Percentiles rank a stretch among this genome's conserved stretches.
Conservation (phyloP, 2,113 vertebrate species). For the Scomber japonicus region DNA sequence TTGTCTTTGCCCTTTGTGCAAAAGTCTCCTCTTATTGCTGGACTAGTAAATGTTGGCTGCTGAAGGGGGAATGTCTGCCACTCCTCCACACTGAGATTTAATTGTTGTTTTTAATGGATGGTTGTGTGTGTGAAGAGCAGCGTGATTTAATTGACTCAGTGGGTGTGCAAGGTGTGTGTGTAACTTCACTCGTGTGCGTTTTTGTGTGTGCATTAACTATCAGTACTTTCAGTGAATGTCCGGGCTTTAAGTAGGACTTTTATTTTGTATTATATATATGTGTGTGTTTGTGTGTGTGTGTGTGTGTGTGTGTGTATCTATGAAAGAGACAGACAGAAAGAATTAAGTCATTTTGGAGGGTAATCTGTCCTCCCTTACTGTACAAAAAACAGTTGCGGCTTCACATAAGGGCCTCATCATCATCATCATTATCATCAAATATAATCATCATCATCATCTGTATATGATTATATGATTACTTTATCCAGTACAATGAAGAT, state of each 20-base stretch:
- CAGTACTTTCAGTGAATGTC: slow-evolving; percentile 13
- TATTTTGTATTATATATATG: too few relatives aligned
- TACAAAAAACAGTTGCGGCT: slow-evolving; percentile 1
- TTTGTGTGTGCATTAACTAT: neutral
- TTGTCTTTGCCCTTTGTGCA: slow-evolving; percentile 60
- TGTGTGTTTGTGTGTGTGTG: neutral
- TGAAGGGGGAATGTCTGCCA: slow-evolving; percentile 6
- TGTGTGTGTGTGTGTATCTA: neutral
- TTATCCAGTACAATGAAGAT: slow-evolving; percentile 20
- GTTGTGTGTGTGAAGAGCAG: slow-evolving; percentile 8
- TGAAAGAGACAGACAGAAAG: neutral
- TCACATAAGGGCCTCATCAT: slow-evolving; percentile 37
- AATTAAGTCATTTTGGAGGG: slow-evolving; percentile 15
- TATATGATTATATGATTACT: slow-evolving; percentile 53
- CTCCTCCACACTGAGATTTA: slow-evolving; percentile 33
- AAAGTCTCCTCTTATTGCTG: slow-evolving; percentile 31
- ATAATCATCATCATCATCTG: slow-evolving; percentile 18
- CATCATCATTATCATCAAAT: neutral
- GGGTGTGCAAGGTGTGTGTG: neutral
- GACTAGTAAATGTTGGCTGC: slow-evolving; percentile 18
- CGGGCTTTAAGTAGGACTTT: neutral
- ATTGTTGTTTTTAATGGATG: slow-evolving; percentile 49
- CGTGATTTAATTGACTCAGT: neutral
- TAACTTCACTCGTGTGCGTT: neutral
- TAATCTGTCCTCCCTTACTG: slow-evolving; percentile 40